Percentiles rank a stretch among this genome's conserved stretches.
These are phyloP conservation scores for Hyles euphorbiae DNA, from an alignment of 1,140 invertebrate species.

Conservation along the genomic window DNA sequence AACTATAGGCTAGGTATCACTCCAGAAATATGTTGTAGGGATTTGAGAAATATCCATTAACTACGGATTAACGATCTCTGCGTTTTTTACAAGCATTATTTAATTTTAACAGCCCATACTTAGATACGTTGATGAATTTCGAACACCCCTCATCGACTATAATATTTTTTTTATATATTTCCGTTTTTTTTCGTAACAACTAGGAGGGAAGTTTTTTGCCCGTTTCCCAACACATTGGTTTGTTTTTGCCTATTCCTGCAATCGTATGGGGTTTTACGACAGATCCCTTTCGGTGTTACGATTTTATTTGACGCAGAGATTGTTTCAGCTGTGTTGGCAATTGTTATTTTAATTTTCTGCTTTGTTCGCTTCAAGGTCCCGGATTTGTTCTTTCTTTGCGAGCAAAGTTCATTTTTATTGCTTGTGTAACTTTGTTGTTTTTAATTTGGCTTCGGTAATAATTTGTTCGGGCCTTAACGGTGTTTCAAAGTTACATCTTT, in stretches of 20 bases:
- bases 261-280: slow-evolving; percentile 23
- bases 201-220: slow-evolving; percentile 25
- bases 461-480: too few relatives aligned
- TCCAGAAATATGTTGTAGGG: too few relatives aligned
- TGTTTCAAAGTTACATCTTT: too few relatives aligned
- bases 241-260: slow-evolving; percentile 21
- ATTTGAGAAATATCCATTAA: too few relatives aligned
- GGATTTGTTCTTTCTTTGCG: too few relatives aligned
- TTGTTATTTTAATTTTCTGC: slow-evolving; percentile 17
- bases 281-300: slow-evolving; percentile 20
- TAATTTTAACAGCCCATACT: neutral
- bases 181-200: neutral
- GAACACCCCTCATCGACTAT: slow-evolving; percentile 18
- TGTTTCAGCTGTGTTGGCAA: slow-evolving; percentile 12
- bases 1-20: too few relatives aligned
- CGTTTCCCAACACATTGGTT: slow-evolving; percentile 15
- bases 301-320: slow-evolving; percentile 22
- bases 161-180: slow-evolving; percentile 1
- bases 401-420: too few relatives aligned
- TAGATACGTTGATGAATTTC: slow-evolving; percentile 18
- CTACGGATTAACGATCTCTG: neutral
- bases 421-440: too few relatives aligned
- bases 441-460: too few relatives aligned
- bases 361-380: slow-evolving; percentile 9
- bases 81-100: slow-evolving; percentile 1